Evolutionary conservation across 2,113 vertebrate species (phyloP), one percentile per base, ranked within the genome.

Genomic region (Anhinga rufa): DNA sequence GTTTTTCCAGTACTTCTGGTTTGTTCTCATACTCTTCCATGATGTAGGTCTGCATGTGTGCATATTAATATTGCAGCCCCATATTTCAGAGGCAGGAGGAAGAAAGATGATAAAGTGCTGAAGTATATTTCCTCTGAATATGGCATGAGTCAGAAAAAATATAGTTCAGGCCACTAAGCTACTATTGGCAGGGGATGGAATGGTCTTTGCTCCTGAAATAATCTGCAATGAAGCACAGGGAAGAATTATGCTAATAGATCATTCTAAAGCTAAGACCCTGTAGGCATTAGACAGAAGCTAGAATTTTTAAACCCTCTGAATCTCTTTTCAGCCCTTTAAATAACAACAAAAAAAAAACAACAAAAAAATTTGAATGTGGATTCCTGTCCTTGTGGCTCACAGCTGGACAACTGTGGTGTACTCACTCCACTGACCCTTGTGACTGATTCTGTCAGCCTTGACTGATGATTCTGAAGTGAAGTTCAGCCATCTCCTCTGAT

Each of bases 391-490:
- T 72, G 4, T 69, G 58, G 14, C 19, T 97, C 11, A 42, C 70
- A 66, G 48, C 32, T 74, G 65, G 82, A 29, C 26, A 68, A n/a
- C 78, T 88, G 28, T 86, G 55, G 24, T 12, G 68, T 61, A 28
- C 20, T 69, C 17, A 36, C 7, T 82, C 14, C 5, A 7, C 34
- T 85, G 81, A 93, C 46, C 71, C 57, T 24, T 58, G 46, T 18
- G 66, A 69, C 48, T 4, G 12, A 61, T 48, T 60, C 51, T 89
- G 29, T 79, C 49, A 26, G 19, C 54, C 57, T 55, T 31, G 7
- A 58, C 49, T 58, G 87, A 85, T 70, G 86, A 84, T 82, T 96
- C 91, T 68, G 86, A 92, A 94, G 61, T 78, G 93, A 96, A 97
- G 77, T 82, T 95, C 92, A 86, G 72, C 81, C 88, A 57, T 74